Percentiles rank a stretch among this genome's conserved stretches.
phyloP scores from a whole-genome alignment of 2,113 vertebrate genomes.

The Numida meleagris region DNA sequence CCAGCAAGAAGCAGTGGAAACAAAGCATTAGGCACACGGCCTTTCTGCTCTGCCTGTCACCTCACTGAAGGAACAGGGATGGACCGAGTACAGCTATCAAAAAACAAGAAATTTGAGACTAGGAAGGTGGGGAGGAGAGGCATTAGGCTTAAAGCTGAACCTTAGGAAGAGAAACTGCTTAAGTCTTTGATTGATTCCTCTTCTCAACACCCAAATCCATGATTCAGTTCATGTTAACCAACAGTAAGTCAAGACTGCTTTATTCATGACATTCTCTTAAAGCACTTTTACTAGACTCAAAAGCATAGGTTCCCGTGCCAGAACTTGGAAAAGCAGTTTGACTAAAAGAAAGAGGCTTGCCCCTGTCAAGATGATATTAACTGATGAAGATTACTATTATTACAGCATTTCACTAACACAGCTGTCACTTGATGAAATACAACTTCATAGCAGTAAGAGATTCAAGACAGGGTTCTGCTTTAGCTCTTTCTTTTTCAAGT shows the following conservation, averaged over 20 bases:
- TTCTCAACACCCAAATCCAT: background rate
- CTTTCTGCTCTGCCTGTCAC: background rate
- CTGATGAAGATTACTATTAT: background rate
- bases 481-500: background rate
- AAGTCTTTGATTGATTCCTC: background rate
- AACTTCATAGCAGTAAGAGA: background rate
- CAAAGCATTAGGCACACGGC: fast-evolving
- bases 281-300: background rate
- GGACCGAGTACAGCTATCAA: background rate
- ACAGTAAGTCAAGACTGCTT: background rate
- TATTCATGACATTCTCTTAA: background rate
- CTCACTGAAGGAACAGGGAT: background rate
- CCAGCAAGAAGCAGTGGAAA: background rate
- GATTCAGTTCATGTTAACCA: background rate
- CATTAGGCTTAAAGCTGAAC: background rate
- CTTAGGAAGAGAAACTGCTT: background rate
- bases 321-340: background rate
- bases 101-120: background rate
- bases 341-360: background rate
- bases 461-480: background rate
- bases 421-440: background rate
- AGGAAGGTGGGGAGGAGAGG: background rate
- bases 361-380: background rate
- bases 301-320: background rate
- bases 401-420: background rate